Evolutionary conservation across 35 echinoderm and acorn worm species (phyloP), one percentile per base, ranked within the genome.

Genomic region (Ptychodera flava): DNA sequence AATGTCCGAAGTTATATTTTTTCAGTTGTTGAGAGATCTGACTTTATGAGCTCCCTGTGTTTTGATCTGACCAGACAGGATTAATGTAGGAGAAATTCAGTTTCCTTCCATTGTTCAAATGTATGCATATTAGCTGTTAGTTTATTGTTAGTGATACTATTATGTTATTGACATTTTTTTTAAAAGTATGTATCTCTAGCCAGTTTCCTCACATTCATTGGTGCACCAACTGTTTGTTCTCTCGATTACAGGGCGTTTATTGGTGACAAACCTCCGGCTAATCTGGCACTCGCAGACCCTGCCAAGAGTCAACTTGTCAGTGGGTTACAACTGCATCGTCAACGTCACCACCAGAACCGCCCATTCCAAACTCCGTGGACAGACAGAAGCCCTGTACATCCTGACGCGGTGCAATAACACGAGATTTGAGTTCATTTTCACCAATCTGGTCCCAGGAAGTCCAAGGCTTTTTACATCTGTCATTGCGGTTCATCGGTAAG

Each of bases 401-500:
- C 92, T 99, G 0, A 99, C 96, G 34, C 89, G 91, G 77, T 99
- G 96, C 80, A 99, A 94, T 85, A 99, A 94, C 83, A 99, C 96
- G 32, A 85, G 96, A 80, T 99, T 99, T 91, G 96, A 99, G 36
- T 99, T 99, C 90, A 94, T 94, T 38, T 94, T 99, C 37, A 94
- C 96, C 10, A 90, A 90, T 34, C 88, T 94, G 34, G 85, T 94
- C 75, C 96, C 96, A 30, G 92, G 96, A 28, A 94, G 90, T n/a
- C 92, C 92, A 0, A 92, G 96, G 86, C 96, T 99, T 28, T 99
- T 99, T 35, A 99, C 92, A 0, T 94, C 96, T 30, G 88, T 99
- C 80, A 92, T 99, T 77, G 91, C 96, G 30, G 96, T 99, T 0
- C 96, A 99, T 35, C 94, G 93, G 95, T 97, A 79, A 85, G n/a